Evolutionary conservation across 2,888 invertebrate genomes (phyloP), one percentile per base, ranked within the genome.

Genomic region (Cheilosia vulpina): DNA sequence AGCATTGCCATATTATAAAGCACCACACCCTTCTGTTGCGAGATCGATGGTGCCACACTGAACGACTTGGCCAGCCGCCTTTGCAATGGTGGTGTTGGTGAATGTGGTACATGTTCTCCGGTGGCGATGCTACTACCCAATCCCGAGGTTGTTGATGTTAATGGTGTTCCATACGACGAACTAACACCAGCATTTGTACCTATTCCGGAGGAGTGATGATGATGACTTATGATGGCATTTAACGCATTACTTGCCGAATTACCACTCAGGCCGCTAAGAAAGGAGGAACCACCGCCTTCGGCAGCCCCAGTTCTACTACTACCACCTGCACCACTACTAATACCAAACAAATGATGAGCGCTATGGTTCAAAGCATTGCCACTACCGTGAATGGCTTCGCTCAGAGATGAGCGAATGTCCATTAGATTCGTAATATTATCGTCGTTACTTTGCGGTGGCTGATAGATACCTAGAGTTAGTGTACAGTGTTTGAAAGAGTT

Each of bases 31-130:
- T 92, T 92, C 89, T 92, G 92, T 88, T 92, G 92, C 77, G 91
- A 90, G 57, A 87, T 93, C 89, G 96, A 94, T 90, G 96, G 95
- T 89, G 97, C 95, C 90, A 97, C 97, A 93, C 97, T 97, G 94
- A 97, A 97, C 93, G 97, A 97, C 94, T 97, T 97, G 90, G 97
- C 97, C 92, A 97, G 95, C 90, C 97, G 95, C 90, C 97, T 95
- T 93, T 97, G 97, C 89, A 97, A 94, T 89, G 97, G 97, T 89
- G 97, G 97, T 89, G 97, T 97, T 87, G 95, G 95, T 88, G 95
- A 95, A 89, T 95, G 95, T 88, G 94, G 94, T 88, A 93, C 93
- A 89, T 92, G 87, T 66, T 87, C 87, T 57, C 68, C 92, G 62
- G 89, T 91, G 82, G 89, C 90, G 88, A 89, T 90, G 83, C 90